Conservation (phyloP, 2,888 invertebrate species). For the Mesoligia furuncula region DNA sequence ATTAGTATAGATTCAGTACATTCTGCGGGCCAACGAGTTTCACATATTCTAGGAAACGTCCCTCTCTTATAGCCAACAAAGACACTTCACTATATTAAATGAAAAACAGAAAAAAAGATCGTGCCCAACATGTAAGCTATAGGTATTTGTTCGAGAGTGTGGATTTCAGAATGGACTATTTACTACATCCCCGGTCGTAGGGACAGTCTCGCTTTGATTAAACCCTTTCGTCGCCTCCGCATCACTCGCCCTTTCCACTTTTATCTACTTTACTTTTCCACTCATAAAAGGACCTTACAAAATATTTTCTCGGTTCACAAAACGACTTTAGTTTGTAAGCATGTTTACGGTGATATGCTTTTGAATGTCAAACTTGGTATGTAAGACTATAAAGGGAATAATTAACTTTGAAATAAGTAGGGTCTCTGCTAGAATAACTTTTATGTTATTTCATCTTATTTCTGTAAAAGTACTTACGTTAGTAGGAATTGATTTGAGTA, state of each 20-base stretch:
- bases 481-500: conserved; percentile 41
- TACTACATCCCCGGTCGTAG: conserved; percentile 80
- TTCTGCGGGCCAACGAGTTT: neutral
- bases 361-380: conserved; percentile 56
- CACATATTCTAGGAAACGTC: neutral
- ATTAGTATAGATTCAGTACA: neutral
- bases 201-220: conserved; percentile 83
- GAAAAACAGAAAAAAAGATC: conserved; percentile 41
- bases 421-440: conserved; percentile 38
- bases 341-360: conserved; percentile 55
- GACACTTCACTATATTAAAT: conserved; percentile 42
- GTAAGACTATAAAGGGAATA: conserved; percentile 50
- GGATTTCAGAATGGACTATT: conserved; percentile 71
- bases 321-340: conserved; percentile 60
- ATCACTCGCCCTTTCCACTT: conserved; percentile 78
- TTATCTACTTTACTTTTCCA: conserved; percentile 78
- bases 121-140: conserved; percentile 42
- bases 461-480: conserved; percentile 1
- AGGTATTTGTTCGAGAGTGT: conserved; percentile 58
- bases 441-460: conserved; percentile 33
- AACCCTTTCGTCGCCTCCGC: conserved; percentile 80
- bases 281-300: conserved; percentile 77
- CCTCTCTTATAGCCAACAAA: neutral
- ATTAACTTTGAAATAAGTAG: conserved; percentile 52
- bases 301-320: conserved; percentile 74